Evolutionary conservation across 2,797 vertebrate species (phyloP), one percentile per base, ranked within the genome.

Genomic region (Takifugu ocellatus): DNA sequence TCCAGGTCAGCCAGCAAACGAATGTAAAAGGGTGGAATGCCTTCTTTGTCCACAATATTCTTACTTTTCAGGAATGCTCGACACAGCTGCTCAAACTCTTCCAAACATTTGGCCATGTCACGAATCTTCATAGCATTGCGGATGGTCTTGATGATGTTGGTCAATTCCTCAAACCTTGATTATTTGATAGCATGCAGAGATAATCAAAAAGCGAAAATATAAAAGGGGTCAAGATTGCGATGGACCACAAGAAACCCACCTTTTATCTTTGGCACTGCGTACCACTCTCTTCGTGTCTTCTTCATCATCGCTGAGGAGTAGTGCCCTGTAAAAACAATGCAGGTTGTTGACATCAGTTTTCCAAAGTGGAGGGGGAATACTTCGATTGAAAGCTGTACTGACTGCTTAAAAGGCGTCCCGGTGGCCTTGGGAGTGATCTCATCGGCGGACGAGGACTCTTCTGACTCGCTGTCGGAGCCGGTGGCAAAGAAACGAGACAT

Each of bases 401-500:
- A 95, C 95, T 92, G 94, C 75, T 94, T 95, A 79, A 89, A 94
- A 70, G 87, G 21, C 21, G 21, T 85, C 16, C 94, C 94, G 1
- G 90, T 79, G 16, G 93, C 87, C 72, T 96, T 96, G 15, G 92
- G 77, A 11, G 91, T 89, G 45, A 94, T 85, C 78, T 96, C 94
- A 72, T 96, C 94, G 0, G 90, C 91, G 0, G 95, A 96, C 0
- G 93, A 88, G 1, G 95, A 95, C 44, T 93, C 93, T 82, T 97
- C 95, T 17, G 95, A 95, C 90, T 96, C 95, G 5, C 94, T 96
- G 93, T 97, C 95, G 53, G 94, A 95, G 57, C 93, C 94, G 43
- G 94, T 96, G 61, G 94, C 95, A 61, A 96, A 96, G 70, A 97
- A 97, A 54, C 95, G 93, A 46, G 95, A 96, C 95, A 97, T 96